Conservation (phyloP, 2,797 vertebrate species). For the Peromyscus attwateri region DNA sequence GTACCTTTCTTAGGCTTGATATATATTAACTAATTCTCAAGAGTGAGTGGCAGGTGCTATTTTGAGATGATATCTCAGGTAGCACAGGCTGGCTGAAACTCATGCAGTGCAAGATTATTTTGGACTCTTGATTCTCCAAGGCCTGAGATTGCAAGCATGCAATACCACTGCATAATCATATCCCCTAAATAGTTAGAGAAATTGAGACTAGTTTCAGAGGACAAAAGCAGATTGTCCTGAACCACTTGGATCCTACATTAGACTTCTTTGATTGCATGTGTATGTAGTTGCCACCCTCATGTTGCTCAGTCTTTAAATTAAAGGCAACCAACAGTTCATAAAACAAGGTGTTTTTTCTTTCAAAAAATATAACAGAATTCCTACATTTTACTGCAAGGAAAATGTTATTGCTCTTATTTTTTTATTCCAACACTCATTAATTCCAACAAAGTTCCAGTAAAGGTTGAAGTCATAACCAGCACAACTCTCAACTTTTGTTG, state of each 20-base stretch:
- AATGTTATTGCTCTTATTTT: constrained; percentile 43
- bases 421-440: constrained; percentile 26
- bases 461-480: constrained; percentile 63
- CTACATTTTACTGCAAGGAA: not conserved
- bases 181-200: not conserved
- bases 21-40: not conserved
- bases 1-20: not conserved
- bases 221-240: not conserved
- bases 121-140: not conserved
- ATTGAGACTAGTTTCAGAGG: not conserved
- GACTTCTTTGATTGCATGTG: not conserved
- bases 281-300: not conserved
- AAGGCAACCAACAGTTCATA: not conserved
- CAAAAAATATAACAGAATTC: not conserved
- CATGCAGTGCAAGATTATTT: not conserved
- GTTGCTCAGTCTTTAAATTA: not conserved
- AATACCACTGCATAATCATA: not conserved
- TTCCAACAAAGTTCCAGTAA: constrained; percentile 73
- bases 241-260: not conserved
- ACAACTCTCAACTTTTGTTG: constrained; percentile 79
- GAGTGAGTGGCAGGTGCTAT: not conserved
- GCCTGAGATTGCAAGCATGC: too few species aligned
- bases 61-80: not conserved
- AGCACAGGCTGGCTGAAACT: not conserved
- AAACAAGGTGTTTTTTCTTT: not conserved